Conservation (phyloP, 2,113 vertebrate genomes). For the Myodes glareolus region DNA sequence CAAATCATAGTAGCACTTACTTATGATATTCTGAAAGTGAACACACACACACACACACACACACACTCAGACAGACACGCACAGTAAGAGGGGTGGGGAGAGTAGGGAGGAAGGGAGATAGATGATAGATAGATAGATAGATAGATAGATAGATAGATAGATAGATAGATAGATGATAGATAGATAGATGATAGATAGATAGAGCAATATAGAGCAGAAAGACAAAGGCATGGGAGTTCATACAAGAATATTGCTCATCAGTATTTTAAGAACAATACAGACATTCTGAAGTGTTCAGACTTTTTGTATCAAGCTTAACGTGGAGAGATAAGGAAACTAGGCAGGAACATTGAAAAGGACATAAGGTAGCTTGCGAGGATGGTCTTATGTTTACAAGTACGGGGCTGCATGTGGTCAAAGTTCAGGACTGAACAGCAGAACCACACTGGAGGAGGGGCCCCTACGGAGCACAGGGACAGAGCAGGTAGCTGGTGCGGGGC, state of each 20-base stretch:
- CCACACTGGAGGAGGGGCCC: background rate
- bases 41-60: background rate
- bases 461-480: accelerated
- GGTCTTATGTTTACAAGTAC: background rate
- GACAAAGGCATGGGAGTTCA: background rate
- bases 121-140: background rate
- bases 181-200: no score
- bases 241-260: background rate
- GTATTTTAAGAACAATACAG: background rate
- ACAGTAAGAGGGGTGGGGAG: background rate
- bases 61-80: no score
- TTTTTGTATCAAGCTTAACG: background rate
- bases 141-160: background rate
- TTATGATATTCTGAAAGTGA: background rate
- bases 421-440: background rate
- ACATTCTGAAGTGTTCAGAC: background rate
- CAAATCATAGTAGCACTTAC: background rate
- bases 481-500: background rate
- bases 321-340: background rate
- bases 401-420: background rate
- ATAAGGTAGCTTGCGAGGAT: background rate
- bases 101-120: background rate
- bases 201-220: background rate
- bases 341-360: background rate
- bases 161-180: background rate